These are phyloP conservation scores for Furnarius figulus DNA, from an alignment of 2,113 vertebrate genomes.

Conservation along the genomic window DNA sequence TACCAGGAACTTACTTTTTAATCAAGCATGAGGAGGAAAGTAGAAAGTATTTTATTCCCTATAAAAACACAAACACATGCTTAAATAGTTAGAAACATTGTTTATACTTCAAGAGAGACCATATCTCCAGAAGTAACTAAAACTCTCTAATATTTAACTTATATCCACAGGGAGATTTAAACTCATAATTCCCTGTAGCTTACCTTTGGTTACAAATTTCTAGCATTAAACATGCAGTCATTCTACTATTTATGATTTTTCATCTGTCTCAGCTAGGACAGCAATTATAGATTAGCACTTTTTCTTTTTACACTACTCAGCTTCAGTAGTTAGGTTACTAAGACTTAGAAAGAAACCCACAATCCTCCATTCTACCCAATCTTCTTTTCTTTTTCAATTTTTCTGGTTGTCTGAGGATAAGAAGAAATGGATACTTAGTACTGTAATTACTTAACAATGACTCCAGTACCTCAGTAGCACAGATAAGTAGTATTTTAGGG, in stretches of 20 bases:
- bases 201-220: background rate
- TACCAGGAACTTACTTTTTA: background rate
- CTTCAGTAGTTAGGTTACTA: background rate
- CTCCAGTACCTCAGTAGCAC: background rate
- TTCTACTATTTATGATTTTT: background rate
- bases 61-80: background rate
- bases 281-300: background rate
- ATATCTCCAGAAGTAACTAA: background rate
- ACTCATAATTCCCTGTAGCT: background rate
- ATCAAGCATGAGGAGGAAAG: background rate
- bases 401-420: background rate
- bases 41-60: background rate
- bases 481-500: background rate
- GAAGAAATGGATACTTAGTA: background rate
- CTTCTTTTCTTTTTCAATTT: background rate
- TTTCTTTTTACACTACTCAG: background rate
- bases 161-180: background rate
- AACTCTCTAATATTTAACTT: background rate
- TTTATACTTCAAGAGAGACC: background rate
- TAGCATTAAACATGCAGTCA: background rate
- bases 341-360: background rate
- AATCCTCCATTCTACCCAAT: background rate
- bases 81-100: background rate
- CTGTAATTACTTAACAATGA: background rate
- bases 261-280: background rate